Base-by-base conservation (phyloP, 92 coral and sea anemone genomes). In the Phenganax stokvisi region DNA sequence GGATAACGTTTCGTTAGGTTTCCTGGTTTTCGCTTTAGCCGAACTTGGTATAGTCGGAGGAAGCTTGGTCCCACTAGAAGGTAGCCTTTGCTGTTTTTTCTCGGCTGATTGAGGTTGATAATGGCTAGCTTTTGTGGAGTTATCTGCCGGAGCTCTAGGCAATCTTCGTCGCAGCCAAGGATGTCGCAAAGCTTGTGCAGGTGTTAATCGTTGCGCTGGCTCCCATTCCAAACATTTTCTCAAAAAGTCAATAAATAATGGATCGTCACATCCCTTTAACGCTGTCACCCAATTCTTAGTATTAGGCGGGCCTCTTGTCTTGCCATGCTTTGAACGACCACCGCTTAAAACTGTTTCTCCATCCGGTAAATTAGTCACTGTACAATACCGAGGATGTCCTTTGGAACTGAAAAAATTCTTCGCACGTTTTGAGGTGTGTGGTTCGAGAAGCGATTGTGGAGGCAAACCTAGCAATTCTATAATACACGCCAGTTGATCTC, bases 301-400 rank as follows among this genome's bases (percentile, higher is more conserved):
- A 61, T 85, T 81, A 37, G 98, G 98, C 53, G 97, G 93, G 4
- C 98, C 98, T 3, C 98, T 87, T 16, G 94, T 92, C 68, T 94
- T 94, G 1, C 98, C 98, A 70, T 91, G 98, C 79, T 97, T 88
- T 10, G 98, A 94, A n/a, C 98, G 94, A 28, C 98, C 98, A 54
- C 97, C 96, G 72, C 89, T 92, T 15, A 94, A 75, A 56, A 92
- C 98, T 0, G 96, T 84, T 64, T 90, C 89, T 10, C 98, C 98
- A 81, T 92, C 98, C 8, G 98, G 97, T 8, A 94, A 79, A 0
- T 92, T 94, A 6, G 97, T 92, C 6, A 93, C 97, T 12, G 96
- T 94, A 56, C 98, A 94, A 57, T 94, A 94, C 51, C 98, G 88
- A 12, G 98, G 98, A 67, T 94, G 91, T 56, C 98, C 98, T 76